Evolutionary conservation across 2,888 invertebrate genomes (phyloP), one percentile per base, ranked within the genome.

Genomic region (Polyploca ridens): DNA sequence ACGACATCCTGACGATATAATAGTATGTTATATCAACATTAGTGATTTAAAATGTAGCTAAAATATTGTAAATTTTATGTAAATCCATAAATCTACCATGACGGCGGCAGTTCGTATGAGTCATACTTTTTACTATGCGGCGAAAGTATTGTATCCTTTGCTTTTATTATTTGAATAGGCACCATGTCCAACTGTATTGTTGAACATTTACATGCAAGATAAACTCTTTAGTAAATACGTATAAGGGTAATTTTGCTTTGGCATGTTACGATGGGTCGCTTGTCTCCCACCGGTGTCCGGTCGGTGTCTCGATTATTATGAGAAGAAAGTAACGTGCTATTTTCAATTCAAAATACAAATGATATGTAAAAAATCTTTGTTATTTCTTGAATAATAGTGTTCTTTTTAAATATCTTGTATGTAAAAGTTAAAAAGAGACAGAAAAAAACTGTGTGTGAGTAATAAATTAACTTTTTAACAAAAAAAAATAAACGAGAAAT

Each of bases 61-160:
- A 35, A 5, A 35, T 35, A 7, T 35, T 35, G 35, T 3, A 35
- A 7, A 35, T 35, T 35, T 35, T 44, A 44, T 49, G 49, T 49
- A 49, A 49, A 49, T 6, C 49, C 49, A 49, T 49, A 49, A 49
- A 54, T 19, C 54, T 19, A 19, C 19, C 19, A 19, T 10, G 54
- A 19, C 14, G 6, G 1, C 14, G 6, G 1, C 19, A 54, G 7
- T 19, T 19, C 7, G 16, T 54, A 54, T 54, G 54, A 54, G 10
- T 54, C 54, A 54, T 54, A 54, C 19, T 79, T 64, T 71, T 82
- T 81, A 79, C 70, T 77, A 84, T 84, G 78, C 81, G 76, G 78
- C 73, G 81, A 87, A 82, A 85, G 83, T 79, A 71, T 68, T 63
- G 63, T 59, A 65, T 69, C 66, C 73, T 70, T 71, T 70, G 67